Conservation (phyloP, 2,888 invertebrate genomes). For the Smittia sp. region DNA sequence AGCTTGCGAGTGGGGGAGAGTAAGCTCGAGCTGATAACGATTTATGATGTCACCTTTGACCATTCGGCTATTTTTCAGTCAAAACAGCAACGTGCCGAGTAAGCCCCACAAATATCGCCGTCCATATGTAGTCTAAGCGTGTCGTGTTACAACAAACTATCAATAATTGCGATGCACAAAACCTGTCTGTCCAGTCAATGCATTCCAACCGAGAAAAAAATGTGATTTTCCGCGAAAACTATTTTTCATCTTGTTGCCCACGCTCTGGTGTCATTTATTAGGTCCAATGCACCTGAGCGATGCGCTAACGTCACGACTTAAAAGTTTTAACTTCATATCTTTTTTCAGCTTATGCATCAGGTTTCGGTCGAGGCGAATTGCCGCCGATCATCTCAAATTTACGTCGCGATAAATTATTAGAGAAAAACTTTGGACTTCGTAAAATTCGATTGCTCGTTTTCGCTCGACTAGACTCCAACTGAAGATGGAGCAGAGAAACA, state of each 20-base stretch:
- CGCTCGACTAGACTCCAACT: not conserved
- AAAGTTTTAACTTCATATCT: not conserved
- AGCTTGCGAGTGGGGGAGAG: not conserved
- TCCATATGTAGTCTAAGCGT: not conserved
- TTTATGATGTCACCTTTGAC: conserved; percentile 21
- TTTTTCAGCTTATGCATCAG: not conserved
- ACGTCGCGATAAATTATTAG: not conserved
- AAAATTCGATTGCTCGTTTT: not conserved
- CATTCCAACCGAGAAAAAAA: not conserved
- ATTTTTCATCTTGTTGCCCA: not conserved
- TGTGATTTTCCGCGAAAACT: not conserved
- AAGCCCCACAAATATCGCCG: not conserved
- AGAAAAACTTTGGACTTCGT: not conserved
- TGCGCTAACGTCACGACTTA: not conserved
- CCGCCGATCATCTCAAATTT: not conserved
- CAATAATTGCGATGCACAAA: not conserved
- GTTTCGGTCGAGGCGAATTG: not conserved
- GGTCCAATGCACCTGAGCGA: conserved; percentile 11
- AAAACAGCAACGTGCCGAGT: not conserved
- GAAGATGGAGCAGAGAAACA: conserved; percentile 10
- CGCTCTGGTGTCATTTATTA: not conserved
- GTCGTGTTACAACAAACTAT: no score
- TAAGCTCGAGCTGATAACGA: not conserved
- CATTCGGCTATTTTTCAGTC: not conserved
- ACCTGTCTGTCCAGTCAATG: no score